Conservation (phyloP, 2,888 invertebrate genomes). For the Calephelis perditalis region DNA sequence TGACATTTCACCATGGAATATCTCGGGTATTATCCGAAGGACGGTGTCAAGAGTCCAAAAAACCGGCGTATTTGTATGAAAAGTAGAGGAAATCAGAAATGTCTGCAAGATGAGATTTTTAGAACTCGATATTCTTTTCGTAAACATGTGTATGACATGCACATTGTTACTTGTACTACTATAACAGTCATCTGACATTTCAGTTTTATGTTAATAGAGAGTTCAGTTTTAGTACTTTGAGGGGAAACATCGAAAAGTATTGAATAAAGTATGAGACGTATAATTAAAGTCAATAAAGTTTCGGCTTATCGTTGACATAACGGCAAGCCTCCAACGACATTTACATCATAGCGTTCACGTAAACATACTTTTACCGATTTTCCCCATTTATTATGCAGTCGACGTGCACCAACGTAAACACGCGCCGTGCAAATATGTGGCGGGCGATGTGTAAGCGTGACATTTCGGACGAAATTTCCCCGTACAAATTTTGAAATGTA, state of each 20-base stretch:
- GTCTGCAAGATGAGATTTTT: too few relatives aligned
- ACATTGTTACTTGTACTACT: too few relatives aligned
- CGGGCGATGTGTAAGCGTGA: constrained; percentile 15
- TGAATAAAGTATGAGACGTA: constrained; percentile 3
- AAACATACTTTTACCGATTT: constrained; percentile 6
- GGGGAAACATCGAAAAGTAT: neutral
- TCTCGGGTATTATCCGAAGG: too few relatives aligned
- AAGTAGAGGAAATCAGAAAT: too few relatives aligned
- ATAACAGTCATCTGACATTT: too few relatives aligned
- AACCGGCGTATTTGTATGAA: too few relatives aligned
- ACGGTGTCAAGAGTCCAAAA: too few relatives aligned
- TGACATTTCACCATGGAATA: too few relatives aligned
- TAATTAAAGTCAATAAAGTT: neutral
- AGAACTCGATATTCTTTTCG: too few relatives aligned
- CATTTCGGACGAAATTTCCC: neutral
- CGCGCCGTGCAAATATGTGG: constrained; percentile 23
- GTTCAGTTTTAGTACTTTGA: neutral
- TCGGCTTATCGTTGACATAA: neutral
- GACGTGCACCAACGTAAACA: constrained; percentile 21
- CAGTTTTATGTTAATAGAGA: neutral
- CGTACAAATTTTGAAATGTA: neutral
- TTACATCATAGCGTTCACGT: neutral
- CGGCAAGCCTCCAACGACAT: neutral
- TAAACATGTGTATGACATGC: too few relatives aligned
- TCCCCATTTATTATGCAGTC: constrained; percentile 16